These are phyloP conservation scores for Meandrina meandrites DNA, from an alignment of 92 coral and sea anemone genomes.

Conservation along the genomic window DNA sequence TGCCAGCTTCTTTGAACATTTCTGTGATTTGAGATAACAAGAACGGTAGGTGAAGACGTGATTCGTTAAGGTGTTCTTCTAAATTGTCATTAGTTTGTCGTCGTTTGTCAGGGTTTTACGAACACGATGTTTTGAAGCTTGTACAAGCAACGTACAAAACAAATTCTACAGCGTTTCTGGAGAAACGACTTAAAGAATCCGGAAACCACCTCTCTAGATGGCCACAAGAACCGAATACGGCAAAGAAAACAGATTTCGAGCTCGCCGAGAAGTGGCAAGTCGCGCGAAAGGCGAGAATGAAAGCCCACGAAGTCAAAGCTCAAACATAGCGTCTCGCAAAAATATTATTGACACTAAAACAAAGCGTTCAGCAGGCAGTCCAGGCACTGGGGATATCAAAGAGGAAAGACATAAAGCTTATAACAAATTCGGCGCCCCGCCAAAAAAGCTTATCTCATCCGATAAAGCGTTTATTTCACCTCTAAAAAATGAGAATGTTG, in stretches of 20 bases:
- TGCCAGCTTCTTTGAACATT: slow-evolving; percentile 4
- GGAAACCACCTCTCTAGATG: slow-evolving; percentile 46
- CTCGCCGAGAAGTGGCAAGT: slow-evolving; percentile 43
- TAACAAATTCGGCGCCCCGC: slow-evolving; percentile 62
- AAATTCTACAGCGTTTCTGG: slow-evolving; percentile 6
- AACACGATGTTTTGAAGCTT: slow-evolving; percentile 5
- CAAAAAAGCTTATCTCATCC: slow-evolving; percentile 61
- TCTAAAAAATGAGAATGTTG: slow-evolving; percentile 27
- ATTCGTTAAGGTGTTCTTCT: neutral
- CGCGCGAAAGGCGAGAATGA: slow-evolving; percentile 47
- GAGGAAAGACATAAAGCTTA: slow-evolving; percentile 32
- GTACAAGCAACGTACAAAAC: neutral
- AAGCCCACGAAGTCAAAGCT: slow-evolving; percentile 37
- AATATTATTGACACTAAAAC: slow-evolving; percentile 59
- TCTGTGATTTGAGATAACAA: neutral
- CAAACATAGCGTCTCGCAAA: slow-evolving; percentile 35
- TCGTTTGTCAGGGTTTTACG: neutral
- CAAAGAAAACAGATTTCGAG: slow-evolving; percentile 60
- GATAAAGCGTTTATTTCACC: slow-evolving; percentile 36
- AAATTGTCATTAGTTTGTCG: too few relatives aligned
- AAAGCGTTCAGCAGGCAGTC: slow-evolving; percentile 42
- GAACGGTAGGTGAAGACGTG: neutral
- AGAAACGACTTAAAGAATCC: slow-evolving; percentile 12
- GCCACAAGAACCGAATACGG: slow-evolving; percentile 62
- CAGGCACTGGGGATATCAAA: slow-evolving; percentile 53